Evolutionary conservation across 2,888 invertebrate species (phyloP).

Genomic region (Schizotus pectinicornis): DNA sequence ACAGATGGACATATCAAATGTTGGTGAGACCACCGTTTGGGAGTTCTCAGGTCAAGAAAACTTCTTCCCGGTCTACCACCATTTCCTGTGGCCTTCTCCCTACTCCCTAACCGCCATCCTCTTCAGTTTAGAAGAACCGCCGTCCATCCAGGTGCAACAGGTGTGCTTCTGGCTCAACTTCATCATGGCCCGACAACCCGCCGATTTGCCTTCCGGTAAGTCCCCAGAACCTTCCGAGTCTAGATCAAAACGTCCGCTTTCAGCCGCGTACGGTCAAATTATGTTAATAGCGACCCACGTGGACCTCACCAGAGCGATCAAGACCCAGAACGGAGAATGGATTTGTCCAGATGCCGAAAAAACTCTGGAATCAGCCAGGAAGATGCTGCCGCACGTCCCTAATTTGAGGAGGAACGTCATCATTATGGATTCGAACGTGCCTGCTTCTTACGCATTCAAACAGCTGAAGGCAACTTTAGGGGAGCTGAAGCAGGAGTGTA

Average conservation of each 20-base stretch:
- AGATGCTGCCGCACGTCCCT: conserved; percentile 63
- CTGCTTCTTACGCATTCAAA: conserved; percentile 68
- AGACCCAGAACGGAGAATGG: conserved; percentile 64
- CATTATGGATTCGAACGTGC: conserved; percentile 68
- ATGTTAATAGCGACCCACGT: conserved; percentile 70
- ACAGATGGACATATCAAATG: conserved; percentile 61
- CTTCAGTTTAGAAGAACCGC: conserved; percentile 71
- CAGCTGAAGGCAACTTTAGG: conserved; percentile 64
- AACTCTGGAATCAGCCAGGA: conserved; percentile 57
- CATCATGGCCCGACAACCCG: conserved; percentile 65
- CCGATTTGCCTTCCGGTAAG: conserved; percentile 59
- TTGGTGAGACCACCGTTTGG: conserved; percentile 72
- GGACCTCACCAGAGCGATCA: conserved; percentile 61
- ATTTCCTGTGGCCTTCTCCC: conserved; percentile 67
- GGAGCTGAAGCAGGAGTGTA: conserved; percentile 61
- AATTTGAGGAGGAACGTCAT: conserved; percentile 65
- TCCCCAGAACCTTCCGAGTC: conserved; percentile 4
- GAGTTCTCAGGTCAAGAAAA: conserved; percentile 80
- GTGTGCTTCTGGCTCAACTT: conserved; percentile 79
- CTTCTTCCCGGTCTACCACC: conserved; percentile 74
- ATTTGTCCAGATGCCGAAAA: conserved; percentile 64
- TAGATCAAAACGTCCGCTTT: conserved; percentile 24
- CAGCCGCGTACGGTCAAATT: conserved; percentile 68
- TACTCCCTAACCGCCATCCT: conserved; percentile 63
- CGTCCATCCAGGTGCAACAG: conserved; percentile 70